Percentiles rank a stretch among this genome's conserved stretches.
Conservation (phyloP, 2,888 invertebrate species). For the Tyria jacobaeae region DNA sequence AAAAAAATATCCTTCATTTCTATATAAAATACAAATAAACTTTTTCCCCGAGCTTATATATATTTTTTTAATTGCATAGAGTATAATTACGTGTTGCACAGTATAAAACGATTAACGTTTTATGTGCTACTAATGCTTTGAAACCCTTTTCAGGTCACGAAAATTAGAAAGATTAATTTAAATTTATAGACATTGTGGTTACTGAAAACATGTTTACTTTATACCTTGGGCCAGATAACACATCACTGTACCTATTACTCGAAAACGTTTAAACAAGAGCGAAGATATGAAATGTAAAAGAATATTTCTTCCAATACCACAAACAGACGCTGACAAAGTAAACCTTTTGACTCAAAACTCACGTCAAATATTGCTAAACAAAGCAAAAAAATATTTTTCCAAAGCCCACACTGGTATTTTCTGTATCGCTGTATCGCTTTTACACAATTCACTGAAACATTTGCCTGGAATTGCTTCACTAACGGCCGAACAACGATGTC, state of each 20-base stretch:
- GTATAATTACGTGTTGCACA: conserved; percentile 16
- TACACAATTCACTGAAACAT: conserved; percentile 41
- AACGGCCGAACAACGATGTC: conserved; percentile 25
- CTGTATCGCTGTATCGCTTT: conserved; percentile 19
- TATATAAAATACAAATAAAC: background rate
- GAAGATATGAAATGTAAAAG: conserved; percentile 30
- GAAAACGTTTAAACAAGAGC: conserved; percentile 6
- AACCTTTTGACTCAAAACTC: conserved; percentile 59
- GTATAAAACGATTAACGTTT: conserved; percentile 11
- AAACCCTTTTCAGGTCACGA: conserved; percentile 34
- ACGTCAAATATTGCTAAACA: conserved; percentile 61
- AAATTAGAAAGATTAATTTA: conserved; percentile 39
- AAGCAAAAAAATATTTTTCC: conserved; percentile 62
- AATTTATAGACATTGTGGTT: conserved; percentile 25
- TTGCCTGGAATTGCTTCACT: conserved; percentile 8
- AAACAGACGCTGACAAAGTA: conserved; percentile 57
- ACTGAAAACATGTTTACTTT: conserved; percentile 22
- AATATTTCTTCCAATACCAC: conserved; percentile 41
- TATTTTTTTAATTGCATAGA: conserved; percentile 12
- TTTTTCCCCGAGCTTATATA: too few relatives aligned
- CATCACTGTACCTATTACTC: background rate
- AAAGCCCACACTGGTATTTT: conserved; percentile 38
- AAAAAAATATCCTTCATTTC: too few relatives aligned
- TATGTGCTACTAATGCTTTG: conserved; percentile 25
- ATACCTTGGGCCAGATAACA: conserved; percentile 8